Conservation (phyloP, 2,797 vertebrate species). For the Chelmon rostratus region DNA sequence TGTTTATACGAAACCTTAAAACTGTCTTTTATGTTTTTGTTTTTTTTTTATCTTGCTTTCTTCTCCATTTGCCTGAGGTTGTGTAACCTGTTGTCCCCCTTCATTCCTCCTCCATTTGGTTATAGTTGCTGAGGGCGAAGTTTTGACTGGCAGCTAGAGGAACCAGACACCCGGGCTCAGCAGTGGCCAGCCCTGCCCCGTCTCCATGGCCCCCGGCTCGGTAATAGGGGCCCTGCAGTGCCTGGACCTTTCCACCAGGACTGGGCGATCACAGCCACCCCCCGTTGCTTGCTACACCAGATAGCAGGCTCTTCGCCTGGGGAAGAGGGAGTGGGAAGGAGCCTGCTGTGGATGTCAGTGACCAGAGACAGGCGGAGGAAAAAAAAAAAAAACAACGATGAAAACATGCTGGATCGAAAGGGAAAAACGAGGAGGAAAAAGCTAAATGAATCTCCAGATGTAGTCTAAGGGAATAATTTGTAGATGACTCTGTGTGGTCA, state of each 20-base stretch:
- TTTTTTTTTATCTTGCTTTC: slow-evolving; percentile 54
- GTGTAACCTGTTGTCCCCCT: slow-evolving; percentile 80
- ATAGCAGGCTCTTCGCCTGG: slow-evolving; percentile 76
- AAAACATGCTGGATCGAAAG: slow-evolving; percentile 64
- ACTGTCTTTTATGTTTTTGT: slow-evolving; percentile 39
- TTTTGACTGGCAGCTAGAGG: slow-evolving; percentile 85
- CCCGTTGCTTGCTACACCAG: slow-evolving; percentile 71
- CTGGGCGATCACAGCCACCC: slow-evolving; percentile 71
- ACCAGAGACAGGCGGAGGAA: slow-evolving; percentile 62
- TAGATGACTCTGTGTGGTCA: slow-evolving; percentile 53
- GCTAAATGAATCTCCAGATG: slow-evolving; percentile 66
- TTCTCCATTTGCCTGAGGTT: slow-evolving; percentile 69
- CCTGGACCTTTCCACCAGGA: slow-evolving; percentile 79
- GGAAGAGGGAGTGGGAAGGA: slow-evolving; percentile 77
- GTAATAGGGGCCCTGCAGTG: slow-evolving; percentile 76
- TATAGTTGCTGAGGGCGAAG: slow-evolving; percentile 78
- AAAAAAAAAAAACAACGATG: slow-evolving; percentile 22
- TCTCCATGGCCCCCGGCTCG: slow-evolving; percentile 80
- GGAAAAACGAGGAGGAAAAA: slow-evolving; percentile 30
- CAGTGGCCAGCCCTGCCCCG: slow-evolving; percentile 79
- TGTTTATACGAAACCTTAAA: slow-evolving; percentile 59
- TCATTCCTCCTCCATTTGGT: slow-evolving; percentile 73
- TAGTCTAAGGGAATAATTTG: slow-evolving; percentile 53
- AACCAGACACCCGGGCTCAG: slow-evolving; percentile 83
- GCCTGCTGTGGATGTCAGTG: slow-evolving; percentile 81